Conservation (phyloP, 2,888 invertebrate genomes). For the Xylota sylvarum region DNA sequence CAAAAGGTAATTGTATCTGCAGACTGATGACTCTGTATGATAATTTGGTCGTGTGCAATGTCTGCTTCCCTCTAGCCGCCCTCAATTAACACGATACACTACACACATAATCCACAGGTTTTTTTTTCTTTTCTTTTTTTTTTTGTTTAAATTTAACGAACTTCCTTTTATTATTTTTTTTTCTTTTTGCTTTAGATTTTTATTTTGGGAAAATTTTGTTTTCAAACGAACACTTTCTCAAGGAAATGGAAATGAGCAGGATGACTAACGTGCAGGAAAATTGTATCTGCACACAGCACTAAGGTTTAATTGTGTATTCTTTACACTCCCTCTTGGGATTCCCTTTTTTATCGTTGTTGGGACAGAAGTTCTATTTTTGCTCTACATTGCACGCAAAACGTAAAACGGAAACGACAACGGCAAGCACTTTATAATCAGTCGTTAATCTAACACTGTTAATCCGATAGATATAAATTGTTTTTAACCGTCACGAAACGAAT, state of each 20-base stretch:
- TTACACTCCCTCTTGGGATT: slow-evolving; percentile 19
- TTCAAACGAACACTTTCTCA: slow-evolving; percentile 69
- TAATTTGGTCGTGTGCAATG: slow-evolving; percentile 61
- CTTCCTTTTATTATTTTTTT: neutral
- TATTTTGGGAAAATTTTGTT: slow-evolving; percentile 51
- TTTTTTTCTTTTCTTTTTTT: no score
- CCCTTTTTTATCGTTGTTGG: slow-evolving; percentile 42
- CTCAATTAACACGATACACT: slow-evolving; percentile 40
- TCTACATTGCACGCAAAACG: slow-evolving; percentile 64
- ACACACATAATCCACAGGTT: slow-evolving; percentile 51
- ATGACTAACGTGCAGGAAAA: slow-evolving; percentile 45
- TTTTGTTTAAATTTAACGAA: slow-evolving; percentile 14
- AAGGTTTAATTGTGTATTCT: slow-evolving; percentile 63
- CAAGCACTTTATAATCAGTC: slow-evolving; percentile 17
- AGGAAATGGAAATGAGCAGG: slow-evolving; percentile 64
- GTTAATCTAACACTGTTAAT: slow-evolving; percentile 55
- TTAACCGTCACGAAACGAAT: slow-evolving; percentile 56
- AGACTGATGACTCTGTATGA: slow-evolving; percentile 42
- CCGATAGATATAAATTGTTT: slow-evolving; percentile 28
- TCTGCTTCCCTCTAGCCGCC: slow-evolving; percentile 43
- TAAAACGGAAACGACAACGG: slow-evolving; percentile 36
- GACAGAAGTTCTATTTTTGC: slow-evolving; percentile 24
- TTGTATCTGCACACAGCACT: slow-evolving; percentile 51
- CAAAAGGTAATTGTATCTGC: slow-evolving; percentile 63
- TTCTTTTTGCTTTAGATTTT: slow-evolving; percentile 12